Evolutionary conservation across 1,140 invertebrate species (phyloP), one percentile per base, ranked within the genome.

Genomic region (Sinella curviseta): DNA sequence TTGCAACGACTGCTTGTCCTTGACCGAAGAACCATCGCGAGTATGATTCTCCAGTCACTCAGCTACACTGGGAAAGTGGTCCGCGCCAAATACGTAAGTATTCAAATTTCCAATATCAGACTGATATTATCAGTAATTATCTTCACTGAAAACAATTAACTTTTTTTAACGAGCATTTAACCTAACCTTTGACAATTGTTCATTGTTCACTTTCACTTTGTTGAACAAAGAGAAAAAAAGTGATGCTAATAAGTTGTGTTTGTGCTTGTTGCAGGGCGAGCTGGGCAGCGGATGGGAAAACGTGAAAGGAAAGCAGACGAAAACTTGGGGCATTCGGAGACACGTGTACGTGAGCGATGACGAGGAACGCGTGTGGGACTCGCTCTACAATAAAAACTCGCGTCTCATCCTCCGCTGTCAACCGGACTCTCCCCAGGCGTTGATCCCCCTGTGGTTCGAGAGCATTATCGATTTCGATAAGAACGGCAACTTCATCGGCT

Each of bases 401-500:
- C 74, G 82, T 24, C 28, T 83, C 16, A 67, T 82, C 26, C 76
- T 83, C 4, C 60, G 81, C 1, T 82, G 81, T 79, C 79, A 82
- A 70, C 79, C 77, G 0, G 80, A 83, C 20, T 74, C 74, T 17
- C 35, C 67, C 16, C 57, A 75, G 70, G 82, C 82, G 3, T 24
- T 83, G 75, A 79, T 83, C 55, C 81, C 81, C 8, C 75, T 83
- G 1, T 82, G 82, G 81, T 82, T 83, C 36, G 55, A 81, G 77
- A 57, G 76, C 28, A 77, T 80, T 0, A 30, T 55, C 1, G 60
- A 79, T 3, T 77, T 54, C 34, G 39, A 54, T 28, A 34, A 55
- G 20, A 35, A 65, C 28, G 78, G 76, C 0, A 60, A 79, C 1
- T 80, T 77, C 34, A 26, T 35, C 14, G 78, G 24, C 36, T 73